Base-by-base conservation (phyloP, 2,797 vertebrate species). In the Epinephelus malabaricus region DNA sequence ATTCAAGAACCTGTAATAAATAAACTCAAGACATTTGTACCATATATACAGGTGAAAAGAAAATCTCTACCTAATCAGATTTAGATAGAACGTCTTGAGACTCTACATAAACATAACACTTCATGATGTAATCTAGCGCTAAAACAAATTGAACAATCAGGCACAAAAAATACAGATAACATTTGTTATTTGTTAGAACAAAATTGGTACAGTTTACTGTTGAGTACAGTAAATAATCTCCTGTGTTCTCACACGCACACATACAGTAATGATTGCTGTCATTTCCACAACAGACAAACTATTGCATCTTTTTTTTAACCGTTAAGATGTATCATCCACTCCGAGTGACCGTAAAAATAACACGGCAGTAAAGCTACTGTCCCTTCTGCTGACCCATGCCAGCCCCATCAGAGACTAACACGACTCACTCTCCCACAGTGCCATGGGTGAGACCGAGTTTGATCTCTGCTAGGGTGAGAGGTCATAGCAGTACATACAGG, bases 401-500 rank as follows among this genome's bases (percentile, higher is more conserved):
- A 81, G 30, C 45, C 30, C 51, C 64, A 69, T 5, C 78, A 58
- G 82, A 79, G 70, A 86, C 60, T 73, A 86, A 59, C 79, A 69
- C 25, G 15, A 61, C 74, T 85, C 77, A 47, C 82, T 89, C 87
- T 83, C 89, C 83, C 89, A 90, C 86, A 86, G 83, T 82, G 76
- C 62, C 67, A 82, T 58, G 78, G 85, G 68, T 83, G 80, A 90
- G 74, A 70, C 82, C 46, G 30, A 82, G 90, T 92, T 89, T 92
- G 89, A 93, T 93, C 92, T 93, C 67, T 79, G 76, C 70, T n/a
- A 46, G 75, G 89, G 86, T 93, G 83, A 79, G 56, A 89, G 92
- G 91, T 90, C 91, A 83, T 54, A 79, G 81, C 82, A 76, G 85
- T 92, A 91, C 88, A 89, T 86, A 75, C 88, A 90, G 88, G 92